Conservation (phyloP, 1,140 invertebrate genomes). For the Microplitis mediator region DNA sequence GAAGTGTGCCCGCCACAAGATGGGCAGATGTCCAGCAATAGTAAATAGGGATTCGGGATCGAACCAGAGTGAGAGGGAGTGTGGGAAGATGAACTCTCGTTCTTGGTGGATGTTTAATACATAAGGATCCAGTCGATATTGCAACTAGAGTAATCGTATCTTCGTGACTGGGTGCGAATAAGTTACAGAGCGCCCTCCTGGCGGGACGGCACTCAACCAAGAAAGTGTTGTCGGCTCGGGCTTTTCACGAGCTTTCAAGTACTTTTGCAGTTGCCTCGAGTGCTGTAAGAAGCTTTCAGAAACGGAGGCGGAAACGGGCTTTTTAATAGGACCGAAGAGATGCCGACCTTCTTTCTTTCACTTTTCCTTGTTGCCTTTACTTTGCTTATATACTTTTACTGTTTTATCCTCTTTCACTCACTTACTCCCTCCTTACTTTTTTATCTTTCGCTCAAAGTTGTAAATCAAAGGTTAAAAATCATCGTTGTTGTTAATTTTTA, state of each 20-base stretch:
- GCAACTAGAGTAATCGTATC: slow-evolving; percentile 35
- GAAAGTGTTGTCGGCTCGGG: slow-evolving; percentile 61
- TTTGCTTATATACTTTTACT: slow-evolving; percentile 8
- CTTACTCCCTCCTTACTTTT: slow-evolving; percentile 14
- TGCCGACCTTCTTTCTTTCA: slow-evolving; percentile 31
- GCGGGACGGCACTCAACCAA: slow-evolving; percentile 58
- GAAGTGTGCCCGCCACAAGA: background rate
- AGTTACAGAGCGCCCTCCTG: slow-evolving; percentile 30
- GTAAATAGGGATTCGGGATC: no score
- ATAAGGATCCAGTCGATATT: slow-evolving; percentile 37
- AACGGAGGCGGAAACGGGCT: slow-evolving; percentile 63
- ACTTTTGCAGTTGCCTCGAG: slow-evolving; percentile 64
- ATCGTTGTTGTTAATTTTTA: background rate
- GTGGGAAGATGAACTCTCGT: slow-evolving; percentile 3
- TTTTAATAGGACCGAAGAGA: slow-evolving; percentile 63
- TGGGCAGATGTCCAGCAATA: slow-evolving; percentile 2
- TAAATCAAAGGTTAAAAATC: background rate
- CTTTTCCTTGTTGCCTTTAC: slow-evolving; percentile 16
- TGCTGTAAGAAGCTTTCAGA: slow-evolving; percentile 63
- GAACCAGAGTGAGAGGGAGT: background rate
- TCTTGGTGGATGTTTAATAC: slow-evolving; percentile 33
- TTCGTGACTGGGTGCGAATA: slow-evolving; percentile 35
- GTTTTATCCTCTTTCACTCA: slow-evolving; percentile 1
- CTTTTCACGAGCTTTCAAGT: slow-evolving; percentile 65
- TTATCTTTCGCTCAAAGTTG: slow-evolving; percentile 5